Percentiles rank a stretch among this genome's conserved stretches.
phyloP scores from a whole-genome alignment of 2,797 vertebrate genomes.

The Anas georgica region DNA sequence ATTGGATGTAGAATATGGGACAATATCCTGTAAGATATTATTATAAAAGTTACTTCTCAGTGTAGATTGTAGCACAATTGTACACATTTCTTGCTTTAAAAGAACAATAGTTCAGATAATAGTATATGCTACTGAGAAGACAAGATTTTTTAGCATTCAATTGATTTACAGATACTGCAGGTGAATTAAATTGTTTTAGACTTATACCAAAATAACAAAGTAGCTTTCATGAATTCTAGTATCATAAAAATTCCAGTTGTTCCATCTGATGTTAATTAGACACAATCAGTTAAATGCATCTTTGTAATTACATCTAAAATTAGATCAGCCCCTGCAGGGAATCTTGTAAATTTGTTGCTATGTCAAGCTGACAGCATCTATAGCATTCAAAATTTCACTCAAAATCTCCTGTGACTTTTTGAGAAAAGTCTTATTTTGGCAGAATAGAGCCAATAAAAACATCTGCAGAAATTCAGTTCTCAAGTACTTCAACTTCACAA shows the following conservation, averaged over 20 bases:
- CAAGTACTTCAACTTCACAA: background rate
- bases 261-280: constrained; percentile 44
- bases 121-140: background rate
- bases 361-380: background rate
- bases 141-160: background rate
- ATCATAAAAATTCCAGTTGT: background rate
- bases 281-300: constrained; percentile 9
- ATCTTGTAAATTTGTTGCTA: constrained; percentile 8
- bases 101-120: background rate
- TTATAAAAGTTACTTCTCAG: background rate
- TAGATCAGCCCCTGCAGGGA: background rate
- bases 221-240: background rate
- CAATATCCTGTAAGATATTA: background rate
- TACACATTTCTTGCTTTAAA: background rate
- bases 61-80: background rate
- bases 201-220: background rate
- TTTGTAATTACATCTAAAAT: constrained; percentile 55
- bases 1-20: background rate
- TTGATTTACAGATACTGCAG: background rate
- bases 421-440: background rate
- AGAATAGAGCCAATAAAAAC: background rate
- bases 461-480: background rate
- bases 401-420: background rate
- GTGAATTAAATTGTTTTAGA: background rate
- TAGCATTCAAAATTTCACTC: background rate